Base-by-base conservation (phyloP, 2,888 invertebrate genomes). In the Ephialtes manifestator region DNA sequence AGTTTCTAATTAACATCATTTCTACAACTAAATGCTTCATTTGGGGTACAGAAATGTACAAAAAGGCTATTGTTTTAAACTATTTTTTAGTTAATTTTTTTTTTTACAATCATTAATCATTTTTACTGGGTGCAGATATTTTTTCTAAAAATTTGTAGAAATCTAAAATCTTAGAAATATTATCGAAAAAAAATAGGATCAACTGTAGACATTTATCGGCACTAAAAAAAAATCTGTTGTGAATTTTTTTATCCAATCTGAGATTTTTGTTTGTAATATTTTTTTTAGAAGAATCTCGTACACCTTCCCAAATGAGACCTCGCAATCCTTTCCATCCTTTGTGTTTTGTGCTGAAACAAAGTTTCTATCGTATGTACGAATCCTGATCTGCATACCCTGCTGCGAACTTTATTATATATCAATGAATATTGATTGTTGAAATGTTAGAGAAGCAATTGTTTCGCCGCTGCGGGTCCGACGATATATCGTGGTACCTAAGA, bases 401-500 rank as follows among this genome's bases (percentile, higher is more conserved):
- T 68, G 48, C 68, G 68, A 68, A 39, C 4, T 48, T 68, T 28
- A 68, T 48, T n/a, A 48, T n/a, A 48, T 72, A 55, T 51, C 31
- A 31, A 77, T 68, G 13, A 67, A 55, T 46, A 31, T 55, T 77
- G 31, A 39, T 67, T 43, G 28, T 77, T 75, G 63, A 74, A 74
- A 46, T 60, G 48, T 74, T 39, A 35, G 11, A 74, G n/a, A 46
- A 46, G 28, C 18, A 76, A 76, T 67, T 77, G 67, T 67, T 43
- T 67, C 67, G 15, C 20, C 67, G 35, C 51, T 67, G 67, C 20
- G 67, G 53, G 48, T 67, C 48, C 65, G 65, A 35, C 72, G 72
- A 39, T 53, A 65, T 60, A 68, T 72, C 72, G 55, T 79, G 51
- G 79, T 65, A 72, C 65, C 55, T 72, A 75, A 79, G 39, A 72